A percentile compares a stretch with the other conserved stretches of the same genome.
Conservation (phyloP, 2,113 vertebrate species). For the Prunella fulvescens region DNA sequence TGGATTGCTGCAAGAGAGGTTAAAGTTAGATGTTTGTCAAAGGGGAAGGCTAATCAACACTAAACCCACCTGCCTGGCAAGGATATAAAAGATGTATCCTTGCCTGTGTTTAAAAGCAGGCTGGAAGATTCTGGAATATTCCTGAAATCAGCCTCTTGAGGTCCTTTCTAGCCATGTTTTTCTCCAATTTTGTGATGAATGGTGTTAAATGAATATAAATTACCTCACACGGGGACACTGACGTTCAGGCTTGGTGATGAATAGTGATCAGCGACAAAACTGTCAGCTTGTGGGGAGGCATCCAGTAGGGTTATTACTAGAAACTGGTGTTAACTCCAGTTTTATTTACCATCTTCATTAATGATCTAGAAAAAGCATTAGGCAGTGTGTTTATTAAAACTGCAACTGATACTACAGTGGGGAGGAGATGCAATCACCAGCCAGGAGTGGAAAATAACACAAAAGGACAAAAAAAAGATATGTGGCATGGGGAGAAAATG, state of each 20-base stretch:
- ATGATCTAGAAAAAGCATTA: constrained; percentile 50
- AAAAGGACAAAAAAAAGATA: constrained; percentile 11
- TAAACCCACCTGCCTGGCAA: not conserved
- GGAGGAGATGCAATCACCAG: constrained; percentile 14
- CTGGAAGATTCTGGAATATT: constrained; percentile 15
- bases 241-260: constrained; percentile 19
- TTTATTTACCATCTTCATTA: constrained; percentile 58
- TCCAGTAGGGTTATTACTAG: constrained; percentile 54
- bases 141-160: constrained; percentile 20
- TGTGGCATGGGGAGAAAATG: not conserved
- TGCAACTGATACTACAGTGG: not conserved
- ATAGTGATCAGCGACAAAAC: constrained; percentile 50
- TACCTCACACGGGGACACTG: constrained; percentile 28
- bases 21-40: not conserved
- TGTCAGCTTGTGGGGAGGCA: constrained; percentile 42
- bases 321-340: constrained; percentile 35
- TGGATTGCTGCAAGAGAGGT: not conserved
- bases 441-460: not conserved
- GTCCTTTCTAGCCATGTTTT: constrained; percentile 27
- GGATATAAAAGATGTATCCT: not conserved
- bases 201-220: constrained; percentile 59
- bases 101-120: not conserved
- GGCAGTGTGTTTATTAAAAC: constrained; percentile 38
- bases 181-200: constrained; percentile 41
- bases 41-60: not conserved